These are phyloP conservation scores for Halictus rubicundus DNA, from an alignment of 1,140 invertebrate species.

Conservation along the genomic window DNA sequence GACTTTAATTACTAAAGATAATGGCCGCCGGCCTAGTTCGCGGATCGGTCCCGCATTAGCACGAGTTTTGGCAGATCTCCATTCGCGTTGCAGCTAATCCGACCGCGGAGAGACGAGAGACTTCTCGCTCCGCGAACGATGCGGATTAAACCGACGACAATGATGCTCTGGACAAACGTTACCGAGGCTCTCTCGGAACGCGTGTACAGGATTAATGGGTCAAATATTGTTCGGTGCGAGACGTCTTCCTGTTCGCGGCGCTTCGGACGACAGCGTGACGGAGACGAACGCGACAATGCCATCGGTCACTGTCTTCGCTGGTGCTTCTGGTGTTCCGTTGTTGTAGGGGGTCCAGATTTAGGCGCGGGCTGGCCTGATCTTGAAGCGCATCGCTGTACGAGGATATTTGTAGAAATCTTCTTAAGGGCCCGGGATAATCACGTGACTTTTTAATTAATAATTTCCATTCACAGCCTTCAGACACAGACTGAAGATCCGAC, in stretches of 20 bases:
- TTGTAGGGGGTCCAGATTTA: neutral
- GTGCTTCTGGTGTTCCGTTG: neutral
- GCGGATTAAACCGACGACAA: neutral
- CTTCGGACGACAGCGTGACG: too few species aligned
- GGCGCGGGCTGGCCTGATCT: neutral
- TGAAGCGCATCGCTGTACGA: neutral
- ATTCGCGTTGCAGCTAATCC: constrained; percentile 28
- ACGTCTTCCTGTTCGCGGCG: too few species aligned
- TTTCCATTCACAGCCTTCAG: too few species aligned
- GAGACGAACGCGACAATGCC: neutral
- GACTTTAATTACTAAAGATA: constrained; percentile 40
- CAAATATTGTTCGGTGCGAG: too few species aligned
- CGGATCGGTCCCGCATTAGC: constrained; percentile 33
- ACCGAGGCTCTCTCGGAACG: neutral
- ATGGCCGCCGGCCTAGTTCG: constrained; percentile 32
- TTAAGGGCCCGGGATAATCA: too few species aligned
- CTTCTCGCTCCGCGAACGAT: neutral
- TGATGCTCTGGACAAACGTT: neutral
- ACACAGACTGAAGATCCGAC: too few species aligned
- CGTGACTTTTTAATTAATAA: too few species aligned
- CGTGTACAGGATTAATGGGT: too few species aligned
- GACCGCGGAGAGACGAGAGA: neutral
- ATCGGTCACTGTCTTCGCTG: neutral
- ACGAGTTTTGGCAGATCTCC: constrained; percentile 40
- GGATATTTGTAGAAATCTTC: too few species aligned